Base-by-base conservation (phyloP, 2,797 vertebrate species). In the Astyanax mexicanus region DNA sequence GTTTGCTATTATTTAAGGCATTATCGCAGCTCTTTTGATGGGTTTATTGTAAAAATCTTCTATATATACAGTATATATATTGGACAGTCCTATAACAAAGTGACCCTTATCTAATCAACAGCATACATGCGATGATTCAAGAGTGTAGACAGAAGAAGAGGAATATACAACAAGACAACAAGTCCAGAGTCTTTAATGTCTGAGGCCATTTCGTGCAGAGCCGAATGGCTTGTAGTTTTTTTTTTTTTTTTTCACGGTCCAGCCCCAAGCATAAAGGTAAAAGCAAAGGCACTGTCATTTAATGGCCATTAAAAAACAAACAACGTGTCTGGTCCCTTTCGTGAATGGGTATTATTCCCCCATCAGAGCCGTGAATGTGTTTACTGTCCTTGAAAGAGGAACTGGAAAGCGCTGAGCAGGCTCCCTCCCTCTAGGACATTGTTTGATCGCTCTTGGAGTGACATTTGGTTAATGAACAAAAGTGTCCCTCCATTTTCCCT, bases 381-480 rank as follows among this genome's bases (percentile, higher is more conserved):
- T 81, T 81, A 77, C 79, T 81, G 71, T 75, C 72, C 67, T 79
- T 81, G 82, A 81, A 79, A 68, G 66, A 64, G 73, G 61, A 74
- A 64, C 47, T 71, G 44, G 42, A 64, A 67, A 74, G 72, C 40
- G 57, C 70, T 58, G 74, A 70, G 55, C 70, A 72, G 72, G 32
- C 55, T 51, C 73, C 45, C 80, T 71, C 67, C 55, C 77, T 80
- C 69, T 47, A 69, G 78, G 78, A 78, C 64, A 60, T 57, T 66
- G 78, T 78, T 75, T 77, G 77, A 75, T 71, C 32, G 25, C 58
- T 51, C 67, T 54, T 44, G 62, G 77, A 77, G 52, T 77, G 77
- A 74, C 77, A 79, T 79, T 72, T 76, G 69, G 78, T 76, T 82
- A 82, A 82, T 79, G 80, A 79, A 79, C 80, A 76, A 79, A 82